phyloP scores from a whole-genome alignment of 2,888 invertebrate genomes.

The Cheilosia urbana region DNA sequence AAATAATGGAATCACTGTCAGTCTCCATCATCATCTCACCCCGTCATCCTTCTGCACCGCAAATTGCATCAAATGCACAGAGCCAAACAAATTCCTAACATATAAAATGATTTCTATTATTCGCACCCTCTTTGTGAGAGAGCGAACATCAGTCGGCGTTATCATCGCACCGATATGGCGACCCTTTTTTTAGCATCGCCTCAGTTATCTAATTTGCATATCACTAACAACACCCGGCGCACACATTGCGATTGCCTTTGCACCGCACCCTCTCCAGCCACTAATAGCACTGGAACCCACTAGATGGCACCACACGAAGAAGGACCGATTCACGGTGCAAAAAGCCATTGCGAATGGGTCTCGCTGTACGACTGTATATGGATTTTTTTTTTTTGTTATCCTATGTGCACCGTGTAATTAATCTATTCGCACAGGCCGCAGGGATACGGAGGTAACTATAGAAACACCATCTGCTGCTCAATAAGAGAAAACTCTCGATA shows the following conservation, averaged over 20 bases:
- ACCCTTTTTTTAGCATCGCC: slow-evolving; percentile 44
- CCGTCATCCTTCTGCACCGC: slow-evolving; percentile 52
- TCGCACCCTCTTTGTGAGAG: slow-evolving; percentile 48
- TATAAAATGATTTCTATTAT: slow-evolving; percentile 69
- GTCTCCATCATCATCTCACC: slow-evolving; percentile 57
- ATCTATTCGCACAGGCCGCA: slow-evolving; percentile 53
- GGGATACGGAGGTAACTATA: slow-evolving; percentile 66
- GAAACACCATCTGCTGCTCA: slow-evolving; percentile 70
- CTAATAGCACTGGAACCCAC: slow-evolving; percentile 8
- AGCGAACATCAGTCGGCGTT: slow-evolving; percentile 1
- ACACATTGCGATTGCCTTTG: slow-evolving; percentile 31
- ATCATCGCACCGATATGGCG: not conserved
- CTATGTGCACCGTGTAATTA: slow-evolving; percentile 60
- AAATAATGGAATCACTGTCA: slow-evolving; percentile 72
- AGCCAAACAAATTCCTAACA: slow-evolving; percentile 66
- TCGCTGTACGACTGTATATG: not conserved
- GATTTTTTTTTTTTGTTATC: slow-evolving; percentile 9
- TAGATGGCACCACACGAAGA: slow-evolving; percentile 58
- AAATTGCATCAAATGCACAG: slow-evolving; percentile 65
- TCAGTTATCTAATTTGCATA: slow-evolving; percentile 72
- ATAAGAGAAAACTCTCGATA: slow-evolving; percentile 28
- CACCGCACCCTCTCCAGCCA: slow-evolving; percentile 14
- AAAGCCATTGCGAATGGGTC: slow-evolving; percentile 48
- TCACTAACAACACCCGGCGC: slow-evolving; percentile 63
- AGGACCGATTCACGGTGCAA: slow-evolving; percentile 52